Evolutionary conservation across 2,797 vertebrate species (phyloP).

Genomic region (Molossus alvarezi): DNA sequence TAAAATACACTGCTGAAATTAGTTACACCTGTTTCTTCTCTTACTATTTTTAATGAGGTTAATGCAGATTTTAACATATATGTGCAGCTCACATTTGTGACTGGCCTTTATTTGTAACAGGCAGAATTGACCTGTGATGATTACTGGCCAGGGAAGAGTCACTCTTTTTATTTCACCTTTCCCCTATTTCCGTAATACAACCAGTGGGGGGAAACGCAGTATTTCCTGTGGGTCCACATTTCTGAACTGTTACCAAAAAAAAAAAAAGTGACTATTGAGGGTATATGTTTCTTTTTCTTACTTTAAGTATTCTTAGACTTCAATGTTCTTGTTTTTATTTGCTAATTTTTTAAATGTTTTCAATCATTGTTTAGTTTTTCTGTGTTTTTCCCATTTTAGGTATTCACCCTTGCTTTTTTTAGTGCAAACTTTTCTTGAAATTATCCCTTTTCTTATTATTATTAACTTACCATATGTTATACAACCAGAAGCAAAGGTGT

Average conservation of each 20-base stretch:
- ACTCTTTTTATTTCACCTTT: background rate
- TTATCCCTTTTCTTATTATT: background rate
- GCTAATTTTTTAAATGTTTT: background rate
- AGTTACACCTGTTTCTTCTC: background rate
- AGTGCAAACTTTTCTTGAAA: background rate
- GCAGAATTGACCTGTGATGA: background rate
- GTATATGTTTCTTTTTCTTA: background rate
- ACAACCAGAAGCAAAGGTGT: background rate
- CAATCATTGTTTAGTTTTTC: background rate
- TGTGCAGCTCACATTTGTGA: background rate
- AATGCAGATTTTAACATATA: background rate
- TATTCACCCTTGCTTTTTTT: background rate
- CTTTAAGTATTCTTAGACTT: background rate
- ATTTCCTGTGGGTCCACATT: slow-evolving; percentile 10
- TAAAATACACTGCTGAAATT: background rate
- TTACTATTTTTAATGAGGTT: background rate
- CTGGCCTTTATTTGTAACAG: background rate
- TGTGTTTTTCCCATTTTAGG: background rate
- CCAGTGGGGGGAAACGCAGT: background rate
- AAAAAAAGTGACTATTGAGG: background rate
- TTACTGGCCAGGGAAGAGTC: background rate
- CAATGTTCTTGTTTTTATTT: background rate
- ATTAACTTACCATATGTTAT: background rate
- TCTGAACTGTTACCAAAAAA: slow-evolving; percentile 30
- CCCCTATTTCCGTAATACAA: background rate